Conservation (phyloP, 2,888 invertebrate genomes). For the Pachydiplax longipennis region DNA sequence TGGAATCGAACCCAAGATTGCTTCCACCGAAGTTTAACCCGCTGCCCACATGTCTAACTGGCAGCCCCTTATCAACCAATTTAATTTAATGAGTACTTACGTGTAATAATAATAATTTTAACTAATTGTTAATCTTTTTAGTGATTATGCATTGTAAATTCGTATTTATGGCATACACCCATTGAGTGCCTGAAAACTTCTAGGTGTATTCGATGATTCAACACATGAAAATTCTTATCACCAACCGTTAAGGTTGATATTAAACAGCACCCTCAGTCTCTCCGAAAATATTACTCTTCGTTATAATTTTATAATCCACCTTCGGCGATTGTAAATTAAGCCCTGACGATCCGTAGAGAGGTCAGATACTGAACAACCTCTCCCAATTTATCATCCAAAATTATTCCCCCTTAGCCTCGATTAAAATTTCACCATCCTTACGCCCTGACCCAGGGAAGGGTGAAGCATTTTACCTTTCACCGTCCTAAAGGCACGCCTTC, state of each 20-base stretch:
- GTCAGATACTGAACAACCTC: background rate
- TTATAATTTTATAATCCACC: background rate
- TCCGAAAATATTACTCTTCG: background rate
- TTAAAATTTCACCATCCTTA: background rate
- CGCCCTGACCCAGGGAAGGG: background rate
- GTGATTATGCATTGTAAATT: too few relatives aligned
- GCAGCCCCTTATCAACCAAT: too few relatives aligned
- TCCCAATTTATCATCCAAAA: background rate
- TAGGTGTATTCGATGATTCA: too few relatives aligned
- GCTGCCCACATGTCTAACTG: too few relatives aligned
- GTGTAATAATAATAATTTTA: too few relatives aligned
- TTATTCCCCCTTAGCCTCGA: background rate
- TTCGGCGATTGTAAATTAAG: background rate
- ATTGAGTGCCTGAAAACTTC: too few relatives aligned
- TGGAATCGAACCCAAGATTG: too few relatives aligned
- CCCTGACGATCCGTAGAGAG: background rate
- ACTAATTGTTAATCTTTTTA: too few relatives aligned
- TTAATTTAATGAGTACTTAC: too few relatives aligned
- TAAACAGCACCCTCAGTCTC: background rate
- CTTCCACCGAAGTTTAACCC: too few relatives aligned
- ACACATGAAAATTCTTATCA: background rate
- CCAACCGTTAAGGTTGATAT: background rate
- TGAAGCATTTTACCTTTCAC: background rate
- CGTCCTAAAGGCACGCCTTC: background rate
- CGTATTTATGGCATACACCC: too few relatives aligned